These are phyloP conservation scores for Melieria crassipennis DNA, from an alignment of 2,888 invertebrate genomes.

Conservation along the genomic window DNA sequence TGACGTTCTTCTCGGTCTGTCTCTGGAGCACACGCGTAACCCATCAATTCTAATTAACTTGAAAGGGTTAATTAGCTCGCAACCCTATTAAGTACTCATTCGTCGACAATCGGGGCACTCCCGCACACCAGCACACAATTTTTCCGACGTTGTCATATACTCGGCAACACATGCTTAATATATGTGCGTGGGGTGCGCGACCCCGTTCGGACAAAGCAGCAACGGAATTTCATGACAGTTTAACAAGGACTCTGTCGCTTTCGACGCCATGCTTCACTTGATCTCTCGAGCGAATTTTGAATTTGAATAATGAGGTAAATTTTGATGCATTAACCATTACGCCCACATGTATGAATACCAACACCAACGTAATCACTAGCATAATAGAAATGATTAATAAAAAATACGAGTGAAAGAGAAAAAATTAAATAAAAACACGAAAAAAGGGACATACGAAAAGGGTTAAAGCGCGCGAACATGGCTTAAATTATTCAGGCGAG, in stretches of 20 bases:
- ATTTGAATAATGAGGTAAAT: conserved; percentile 1
- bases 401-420: neutral
- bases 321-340: conserved; percentile 1
- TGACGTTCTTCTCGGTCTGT: no score
- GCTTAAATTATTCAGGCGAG: conserved; percentile 19
- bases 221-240: conserved; percentile 9
- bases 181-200: no score
- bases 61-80: neutral
- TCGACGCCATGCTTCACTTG: no score
- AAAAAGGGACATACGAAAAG: conserved; percentile 11
- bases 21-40: neutral
- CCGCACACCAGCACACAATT: no score
- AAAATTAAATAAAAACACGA: conserved; percentile 13
- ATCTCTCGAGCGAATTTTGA: neutral
- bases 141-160: no score
- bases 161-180: no score
- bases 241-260: no score
- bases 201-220: neutral
- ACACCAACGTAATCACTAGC: neutral
- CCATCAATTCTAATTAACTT: conserved; percentile 6
- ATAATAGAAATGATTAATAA: neutral
- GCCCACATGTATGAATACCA: no score
- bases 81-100: neutral
- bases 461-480: conserved; percentile 32
- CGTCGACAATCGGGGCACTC: no score